Percentiles rank a stretch among this genome's conserved stretches.
phyloP scores from a whole-genome alignment of 2,888 invertebrate genomes.

The Ommatoiulus sabulosus region DNA sequence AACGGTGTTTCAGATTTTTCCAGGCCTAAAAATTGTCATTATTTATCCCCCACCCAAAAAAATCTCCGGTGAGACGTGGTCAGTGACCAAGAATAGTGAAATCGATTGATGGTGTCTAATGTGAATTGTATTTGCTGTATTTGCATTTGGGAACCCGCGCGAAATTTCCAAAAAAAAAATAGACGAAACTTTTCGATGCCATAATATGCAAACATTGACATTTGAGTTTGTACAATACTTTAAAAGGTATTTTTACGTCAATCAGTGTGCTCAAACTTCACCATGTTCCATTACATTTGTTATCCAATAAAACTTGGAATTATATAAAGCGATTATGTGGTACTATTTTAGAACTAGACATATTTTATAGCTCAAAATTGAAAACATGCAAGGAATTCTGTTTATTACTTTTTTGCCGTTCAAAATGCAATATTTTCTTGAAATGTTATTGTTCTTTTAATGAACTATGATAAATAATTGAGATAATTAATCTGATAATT shows the following conservation, averaged over 20 bases:
- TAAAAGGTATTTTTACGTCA: conserved; percentile 4
- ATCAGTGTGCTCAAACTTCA: conserved; percentile 34
- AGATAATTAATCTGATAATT: too few species aligned
- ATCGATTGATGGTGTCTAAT: neutral
- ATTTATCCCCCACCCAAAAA: neutral
- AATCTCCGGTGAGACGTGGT: neutral
- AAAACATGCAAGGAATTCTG: neutral
- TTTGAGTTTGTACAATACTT: conserved; percentile 11
- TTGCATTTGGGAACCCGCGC: neutral
- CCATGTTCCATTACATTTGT: conserved; percentile 34
- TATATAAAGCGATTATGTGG: conserved; percentile 1
- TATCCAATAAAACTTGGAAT: conserved; percentile 29
- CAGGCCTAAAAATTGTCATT: neutral
- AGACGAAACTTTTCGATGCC: neutral
- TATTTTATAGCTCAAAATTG: neutral
- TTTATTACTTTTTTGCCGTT: neutral
- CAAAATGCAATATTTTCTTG: neutral
- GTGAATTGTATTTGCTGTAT: neutral
- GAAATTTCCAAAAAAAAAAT: neutral
- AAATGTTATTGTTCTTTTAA: neutral
- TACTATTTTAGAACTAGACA: neutral
- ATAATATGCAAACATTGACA: conserved; percentile 28
- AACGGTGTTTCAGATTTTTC: neutral
- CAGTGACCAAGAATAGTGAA: neutral
- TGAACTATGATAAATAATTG: too few species aligned